Evolutionary conservation across 2,797 vertebrate genomes (phyloP).

Genomic region (Premnoplex brunnescens): DNA sequence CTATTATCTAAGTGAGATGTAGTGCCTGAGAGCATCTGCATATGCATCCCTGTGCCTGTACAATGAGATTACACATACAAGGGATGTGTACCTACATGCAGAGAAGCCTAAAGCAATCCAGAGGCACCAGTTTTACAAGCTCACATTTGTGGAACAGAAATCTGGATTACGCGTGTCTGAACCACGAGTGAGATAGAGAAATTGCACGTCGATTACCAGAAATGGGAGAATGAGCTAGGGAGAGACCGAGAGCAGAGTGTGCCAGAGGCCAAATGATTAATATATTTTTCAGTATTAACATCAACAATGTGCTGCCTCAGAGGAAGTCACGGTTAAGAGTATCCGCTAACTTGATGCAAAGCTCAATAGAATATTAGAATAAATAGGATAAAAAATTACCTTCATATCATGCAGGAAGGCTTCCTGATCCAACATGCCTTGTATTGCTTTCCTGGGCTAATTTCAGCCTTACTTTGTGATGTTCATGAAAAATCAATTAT

Average conservation of each 20-base stretch:
- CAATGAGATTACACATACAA: background rate
- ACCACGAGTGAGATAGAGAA: background rate
- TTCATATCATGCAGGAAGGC: conserved; percentile 18
- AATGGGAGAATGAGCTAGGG: background rate
- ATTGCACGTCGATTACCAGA: conserved; percentile 19
- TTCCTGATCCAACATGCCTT: background rate
- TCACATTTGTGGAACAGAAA: background rate
- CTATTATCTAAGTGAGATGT: background rate
- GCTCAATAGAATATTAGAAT: conserved; percentile 50
- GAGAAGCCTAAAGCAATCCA: conserved; percentile 7
- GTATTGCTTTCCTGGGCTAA: conserved; percentile 31
- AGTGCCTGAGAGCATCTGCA: conserved; percentile 6
- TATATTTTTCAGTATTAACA: conserved; percentile 43
- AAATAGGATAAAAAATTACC: conserved; percentile 56
- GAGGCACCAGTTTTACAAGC: background rate
- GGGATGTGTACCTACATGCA: background rate
- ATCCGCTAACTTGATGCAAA: conserved; percentile 37
- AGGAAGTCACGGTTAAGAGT: conserved; percentile 50
- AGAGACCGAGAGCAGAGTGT: background rate
- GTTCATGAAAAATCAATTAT: conserved; percentile 59
- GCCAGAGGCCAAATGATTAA: conserved; percentile 62
- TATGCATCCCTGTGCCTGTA: background rate
- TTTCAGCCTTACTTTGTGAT: conserved; percentile 26
- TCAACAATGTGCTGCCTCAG: conserved; percentile 47
- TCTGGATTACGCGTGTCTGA: background rate